A percentile compares a stretch with the other conserved stretches of the same genome.
phyloP scores from a whole-genome alignment of 2,888 invertebrate genomes.

The Sarcophaga caerulescens region DNA sequence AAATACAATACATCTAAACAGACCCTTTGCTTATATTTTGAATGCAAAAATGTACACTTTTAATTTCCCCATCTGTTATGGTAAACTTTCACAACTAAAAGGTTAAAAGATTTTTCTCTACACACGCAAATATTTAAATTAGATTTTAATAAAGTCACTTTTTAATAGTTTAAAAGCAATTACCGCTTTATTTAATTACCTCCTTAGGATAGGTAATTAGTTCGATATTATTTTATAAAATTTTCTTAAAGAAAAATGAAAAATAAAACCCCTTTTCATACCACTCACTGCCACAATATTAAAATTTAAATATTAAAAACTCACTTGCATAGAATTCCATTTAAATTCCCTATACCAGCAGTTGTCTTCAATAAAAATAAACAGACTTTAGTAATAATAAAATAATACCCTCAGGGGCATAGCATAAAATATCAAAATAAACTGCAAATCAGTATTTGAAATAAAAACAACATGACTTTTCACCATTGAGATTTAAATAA shows the following conservation, averaged over 20 bases:
- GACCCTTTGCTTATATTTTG: too few species aligned
- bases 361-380: background rate
- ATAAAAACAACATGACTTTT: slow-evolving; percentile 27
- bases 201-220: background rate
- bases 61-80: too few species aligned
- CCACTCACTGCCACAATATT: background rate
- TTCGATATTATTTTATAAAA: background rate
- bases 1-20: too few species aligned
- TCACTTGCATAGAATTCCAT: too few species aligned
- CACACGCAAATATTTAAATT: too few species aligned
- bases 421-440: slow-evolving; percentile 27
- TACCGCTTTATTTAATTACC: background rate
- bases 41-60: too few species aligned
- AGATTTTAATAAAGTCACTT: background rate
- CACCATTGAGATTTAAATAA: slow-evolving; percentile 51
- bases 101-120: too few species aligned
- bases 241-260: background rate
- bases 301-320: too few species aligned
- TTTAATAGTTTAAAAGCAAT: background rate
- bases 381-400: slow-evolving; percentile 14
- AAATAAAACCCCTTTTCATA: background rate
- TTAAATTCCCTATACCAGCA: too few species aligned
- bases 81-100: too few species aligned
- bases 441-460: background rate
- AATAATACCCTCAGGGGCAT: slow-evolving; percentile 42